A percentile compares a stretch with the other conserved stretches of the same genome.
These are phyloP conservation scores for Cyrtonyx montezumae DNA, from an alignment of 2,113 vertebrate species.

Conservation along the genomic window DNA sequence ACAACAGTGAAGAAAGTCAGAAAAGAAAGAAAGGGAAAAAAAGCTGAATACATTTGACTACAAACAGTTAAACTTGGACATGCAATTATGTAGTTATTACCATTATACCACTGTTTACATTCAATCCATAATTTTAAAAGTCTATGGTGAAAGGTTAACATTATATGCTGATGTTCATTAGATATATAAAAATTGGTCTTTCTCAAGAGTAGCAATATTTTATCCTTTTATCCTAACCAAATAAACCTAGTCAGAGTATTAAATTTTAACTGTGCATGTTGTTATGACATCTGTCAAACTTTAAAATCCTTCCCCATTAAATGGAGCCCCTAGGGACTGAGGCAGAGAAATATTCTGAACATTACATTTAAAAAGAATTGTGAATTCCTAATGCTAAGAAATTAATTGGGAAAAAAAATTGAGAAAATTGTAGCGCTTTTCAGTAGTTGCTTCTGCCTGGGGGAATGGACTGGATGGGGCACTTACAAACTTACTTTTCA, in stretches of 20 bases:
- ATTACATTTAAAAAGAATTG: no score
- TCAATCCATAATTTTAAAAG: not conserved
- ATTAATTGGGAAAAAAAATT: constrained; percentile 59
- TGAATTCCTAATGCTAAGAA: no score
- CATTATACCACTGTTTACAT: not conserved
- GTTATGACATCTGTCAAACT: constrained; percentile 34
- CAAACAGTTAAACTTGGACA: not conserved
- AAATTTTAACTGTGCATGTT: not conserved
- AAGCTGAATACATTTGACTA: not conserved
- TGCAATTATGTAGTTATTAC: not conserved
- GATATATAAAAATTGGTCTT: not conserved
- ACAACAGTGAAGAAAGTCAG: not conserved
- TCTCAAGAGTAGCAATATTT: not conserved
- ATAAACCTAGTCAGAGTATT: not conserved
- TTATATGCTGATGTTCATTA: not conserved
- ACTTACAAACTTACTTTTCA: not conserved
- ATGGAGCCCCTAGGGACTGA: constrained; percentile 9
- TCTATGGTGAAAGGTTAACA: not conserved
- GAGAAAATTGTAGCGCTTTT: constrained; percentile 38
- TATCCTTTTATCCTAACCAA: not conserved
- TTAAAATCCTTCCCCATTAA: constrained; percentile 2
- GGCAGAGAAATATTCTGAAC: constrained; percentile 6
- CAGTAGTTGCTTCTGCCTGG: constrained; percentile 11
- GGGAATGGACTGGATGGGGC: not conserved
- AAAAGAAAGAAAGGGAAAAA: rapidly evolving